Base-by-base conservation (phyloP, 2,113 vertebrate species). In the Corythornis madagascariensis region DNA sequence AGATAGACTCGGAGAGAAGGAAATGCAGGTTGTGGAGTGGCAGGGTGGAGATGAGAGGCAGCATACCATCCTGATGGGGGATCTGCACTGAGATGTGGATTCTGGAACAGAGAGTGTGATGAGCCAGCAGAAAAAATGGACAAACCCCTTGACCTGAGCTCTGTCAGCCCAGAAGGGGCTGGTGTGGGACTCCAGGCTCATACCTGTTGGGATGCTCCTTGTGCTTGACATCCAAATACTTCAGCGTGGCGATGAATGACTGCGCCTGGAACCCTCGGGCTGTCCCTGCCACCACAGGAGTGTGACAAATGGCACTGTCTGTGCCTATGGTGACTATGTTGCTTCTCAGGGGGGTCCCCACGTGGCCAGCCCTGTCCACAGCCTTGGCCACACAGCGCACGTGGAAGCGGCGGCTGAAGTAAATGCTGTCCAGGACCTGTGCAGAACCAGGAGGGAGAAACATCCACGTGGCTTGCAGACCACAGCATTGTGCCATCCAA, bases 21-120 rank as follows among this genome's bases (percentile, higher is more conserved):
- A 99, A 99, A 75, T 99, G 99, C 85, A 99, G 97, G 91, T 99
- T 99, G 98, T 99, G 99, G 80, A 99, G 94, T 0, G 99, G 99
- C 98, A 99, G 98, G 40, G 99, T 99, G 91, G 99, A 99, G 95
- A 99, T 98, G 60, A 99, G 98, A 7, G 99, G 99, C 88, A 99
- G 98, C 99, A 99, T 99, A 4, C 99, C 99, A 2, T 99, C 99
- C 96, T 99, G 99, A 86, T 99, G 99, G 11, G 99, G 99, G 88
- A 99, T 99, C 98, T 99, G 99, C 92, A 99, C 99, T 0, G 99
- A 99, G 82, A 99, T 99, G 81, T 99, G 99, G 96, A 99, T 99
- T 70, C 99, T 99, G 55, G 31, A 95, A 92, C n/a, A 53, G 71
- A 72, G 0, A 63, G 21, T 0, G 31, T 4, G 16, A 3, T 85